Evolutionary conservation across 2,113 vertebrate genomes (phyloP).

Genomic region (Uria lomvia): DNA sequence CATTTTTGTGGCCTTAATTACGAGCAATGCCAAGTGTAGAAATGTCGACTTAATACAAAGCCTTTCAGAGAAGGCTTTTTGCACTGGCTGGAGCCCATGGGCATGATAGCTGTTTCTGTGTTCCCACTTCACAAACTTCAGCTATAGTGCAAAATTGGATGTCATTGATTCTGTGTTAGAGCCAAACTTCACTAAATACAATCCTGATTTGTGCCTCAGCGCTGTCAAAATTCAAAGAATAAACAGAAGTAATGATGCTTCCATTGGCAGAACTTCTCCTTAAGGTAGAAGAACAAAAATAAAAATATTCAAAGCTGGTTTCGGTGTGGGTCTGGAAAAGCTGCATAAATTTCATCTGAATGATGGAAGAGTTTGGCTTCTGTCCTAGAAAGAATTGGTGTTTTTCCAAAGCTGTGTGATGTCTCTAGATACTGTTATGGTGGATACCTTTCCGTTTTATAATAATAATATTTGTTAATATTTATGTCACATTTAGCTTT

Average conservation of each 20-base stretch:
- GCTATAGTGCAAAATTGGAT: neutral
- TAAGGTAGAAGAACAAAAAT: neutral
- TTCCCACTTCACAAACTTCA: neutral
- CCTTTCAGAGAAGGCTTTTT: neutral
- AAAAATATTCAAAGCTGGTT: neutral
- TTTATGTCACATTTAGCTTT: neutral
- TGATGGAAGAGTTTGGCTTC: neutral
- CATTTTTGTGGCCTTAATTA: neutral
- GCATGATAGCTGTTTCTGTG: neutral
- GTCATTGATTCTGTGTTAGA: neutral
- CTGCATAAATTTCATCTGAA: neutral
- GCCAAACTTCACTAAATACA: neutral
- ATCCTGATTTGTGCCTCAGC: neutral
- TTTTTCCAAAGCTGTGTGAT: constrained; percentile 11
- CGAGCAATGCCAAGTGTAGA: neutral
- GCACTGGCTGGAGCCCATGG: neutral
- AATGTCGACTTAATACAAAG: neutral
- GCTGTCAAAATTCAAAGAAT: neutral
- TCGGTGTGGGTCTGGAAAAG: neutral
- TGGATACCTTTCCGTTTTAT: neutral
- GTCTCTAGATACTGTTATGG: neutral
- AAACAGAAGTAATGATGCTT: neutral
- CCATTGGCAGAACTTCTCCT: neutral
- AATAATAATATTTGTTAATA: neutral
- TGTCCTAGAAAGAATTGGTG: neutral